Evolutionary conservation across 2,797 vertebrate genomes (phyloP), one percentile per base, ranked within the genome.

Genomic region (Paguma larvata): DNA sequence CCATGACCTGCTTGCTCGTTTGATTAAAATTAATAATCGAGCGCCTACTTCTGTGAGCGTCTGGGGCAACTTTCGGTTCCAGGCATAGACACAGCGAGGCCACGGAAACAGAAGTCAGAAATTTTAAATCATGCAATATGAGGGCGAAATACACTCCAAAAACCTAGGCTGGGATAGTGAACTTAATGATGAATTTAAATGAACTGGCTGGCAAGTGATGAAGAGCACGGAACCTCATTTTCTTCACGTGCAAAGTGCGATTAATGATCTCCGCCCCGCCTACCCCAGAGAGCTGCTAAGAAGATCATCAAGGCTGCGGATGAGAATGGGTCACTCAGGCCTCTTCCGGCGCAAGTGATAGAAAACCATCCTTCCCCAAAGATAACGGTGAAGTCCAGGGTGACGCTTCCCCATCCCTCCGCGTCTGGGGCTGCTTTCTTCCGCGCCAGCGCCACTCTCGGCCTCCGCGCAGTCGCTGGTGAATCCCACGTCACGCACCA

Each of bases 241-340:
- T 93, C 89, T 83, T 92, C 91, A 19, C 82, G 32, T 13, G 19
- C 88, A 68, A 32, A 92, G 62, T 72, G 48, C 48, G 70, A 65
- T 72, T 59, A 34, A 41, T 91, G 51, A 41, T 41, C 59, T 65
- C 82, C 10, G 1, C n/a, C 25, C 46, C 56, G 23, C n/a, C 72
- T 38, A 68, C 68, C 15, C 63, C 41, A 56, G 41, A 34, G 53
- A 87, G 75, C 10, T n/a, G 8, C 65, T 62, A 25, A 3, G 0
- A 51, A 72, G 46, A 46, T 96, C 23, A 34, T 41, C 53, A 30
- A 75, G 73, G 53, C 87, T 65, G 5, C 32, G 46, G 38, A 10
- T 56, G 59, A 77, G 56, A 72, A 41, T 30, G 6, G 44, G 41
- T 16, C 32, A 51, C 67, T 68, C 77, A 70, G 62, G 44, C 21